Evolutionary conservation across 2,888 invertebrate genomes (phyloP), one percentile per base, ranked within the genome.

Genomic region (Synergus umbraculus): DNA sequence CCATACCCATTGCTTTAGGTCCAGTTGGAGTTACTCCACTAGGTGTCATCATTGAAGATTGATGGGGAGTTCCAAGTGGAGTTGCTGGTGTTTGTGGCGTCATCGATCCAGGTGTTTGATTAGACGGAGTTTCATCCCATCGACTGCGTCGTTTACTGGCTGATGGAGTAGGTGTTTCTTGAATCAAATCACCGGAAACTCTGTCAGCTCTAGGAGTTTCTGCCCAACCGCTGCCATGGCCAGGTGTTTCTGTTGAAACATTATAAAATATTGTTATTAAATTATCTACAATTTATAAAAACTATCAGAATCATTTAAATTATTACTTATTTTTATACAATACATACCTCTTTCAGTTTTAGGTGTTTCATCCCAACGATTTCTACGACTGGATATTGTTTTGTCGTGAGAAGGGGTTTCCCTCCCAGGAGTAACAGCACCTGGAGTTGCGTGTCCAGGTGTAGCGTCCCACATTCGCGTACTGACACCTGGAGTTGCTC

Each of bases 321-420:
- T 4, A 64, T 29, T 13, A 37, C 4, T 10, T 64, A 12, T 13
- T 18, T 46, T 49, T 73, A 54, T 8, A 37, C 12, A 54, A 77
- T 46, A 79, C 83, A 79, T 88, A 95, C 96, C 96, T 91, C 98
- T 94, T 91, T 98, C 98, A 4, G 98, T 98, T 93, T 98, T 98
- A 1, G 99, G 99, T 0, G 99, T 99, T 93, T 99, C 99, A 92
- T 99, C 99, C 99, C 99, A 99, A 81, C 99, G 95, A 93, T 99
- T 99, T 69, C 99, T 95, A 13, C 99, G 93, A 22, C 96, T 95
- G 46, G 96, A 96, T 82, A 93, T 93, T 84, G 93, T 93, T 88
- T 94, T 94, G 78, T 94, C 94, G 81, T 95, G 94, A 0, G 97
- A 97, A 0, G 98, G 98, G 0, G 97, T 98, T 83, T 96, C 96